Base-by-base conservation (phyloP, 2,888 invertebrate species). In the Apodemia mormo region DNA sequence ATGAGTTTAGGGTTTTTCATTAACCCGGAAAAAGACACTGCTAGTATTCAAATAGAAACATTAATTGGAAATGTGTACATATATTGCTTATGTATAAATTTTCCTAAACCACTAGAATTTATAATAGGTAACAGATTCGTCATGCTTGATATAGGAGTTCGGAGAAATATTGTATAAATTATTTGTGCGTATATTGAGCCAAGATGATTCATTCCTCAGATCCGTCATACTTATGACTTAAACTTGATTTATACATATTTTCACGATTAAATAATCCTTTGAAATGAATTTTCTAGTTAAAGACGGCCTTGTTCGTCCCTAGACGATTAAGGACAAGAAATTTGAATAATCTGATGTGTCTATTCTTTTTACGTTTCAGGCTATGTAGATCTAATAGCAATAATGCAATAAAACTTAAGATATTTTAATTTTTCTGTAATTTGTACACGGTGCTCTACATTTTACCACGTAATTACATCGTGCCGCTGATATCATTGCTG, bases 121-220 rank as follows among this genome's bases (percentile, higher is more conserved):
- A 30, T 64, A 61, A n/a, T 0, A 22, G 22, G 22, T 33, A 14
- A 33, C 14, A 14, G 30, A 37, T 64, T 33, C 61, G 61, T 64
- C 61, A 64, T 37, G 61, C 33, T 33, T 37, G 61, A 64, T 64
- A 64, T 64, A 2, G n/a, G 12, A 33, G 61, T 64, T 64, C 61
- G 37, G 37, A 14, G 14, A 37, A 64, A 64, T 64, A 14, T 33
- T 37, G 37, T 64, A 33, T 64, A 6, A 64, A 14, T 64, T 54
- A 8, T 22, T 37, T 37, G 37, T 64, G 37, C 37, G n/a, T 64
- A 8, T n/a, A 33, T 33, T 33, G 30, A 12, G 30, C 14, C 4
- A 33, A 30, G 61, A 61, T 61, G 61, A 61, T 30, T 61, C 61
- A 61, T 61, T 14, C 58, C 12, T 33, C 14, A 61, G 58, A n/a